These are phyloP conservation scores for Hippoglossus stenolepis DNA, from an alignment of 2,113 vertebrate species.

Conservation along the genomic window DNA sequence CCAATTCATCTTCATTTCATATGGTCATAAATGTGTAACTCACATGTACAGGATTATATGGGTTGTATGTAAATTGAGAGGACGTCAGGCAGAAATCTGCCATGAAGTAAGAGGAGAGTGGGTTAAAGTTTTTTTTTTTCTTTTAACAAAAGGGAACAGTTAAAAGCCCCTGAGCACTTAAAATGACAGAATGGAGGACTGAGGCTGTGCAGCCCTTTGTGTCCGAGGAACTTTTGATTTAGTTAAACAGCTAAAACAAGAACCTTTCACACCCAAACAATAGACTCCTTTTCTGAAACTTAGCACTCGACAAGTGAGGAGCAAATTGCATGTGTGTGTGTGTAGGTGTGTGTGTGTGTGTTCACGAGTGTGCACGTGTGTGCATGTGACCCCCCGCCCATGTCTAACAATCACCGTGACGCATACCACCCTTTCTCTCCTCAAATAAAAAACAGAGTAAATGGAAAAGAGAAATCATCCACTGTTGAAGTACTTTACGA, in stretches of 20 bases:
- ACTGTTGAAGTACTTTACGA: slow-evolving; percentile 76
- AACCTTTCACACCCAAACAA: slow-evolving; percentile 76
- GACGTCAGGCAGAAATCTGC: not conserved
- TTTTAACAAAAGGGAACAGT: slow-evolving; percentile 53
- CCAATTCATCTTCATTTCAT: not conserved
- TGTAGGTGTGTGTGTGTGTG: slow-evolving; percentile 13
- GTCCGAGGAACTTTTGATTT: slow-evolving; percentile 70
- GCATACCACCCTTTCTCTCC: slow-evolving; percentile 66
- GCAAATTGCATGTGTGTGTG: slow-evolving; percentile 68
- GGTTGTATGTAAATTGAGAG: slow-evolving; percentile 8
- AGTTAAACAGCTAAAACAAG: slow-evolving; percentile 77
- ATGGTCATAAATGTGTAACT: not conserved
- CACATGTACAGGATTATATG: not conserved
- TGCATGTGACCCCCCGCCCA: slow-evolving; percentile 42
- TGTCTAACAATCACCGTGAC: slow-evolving; percentile 67
- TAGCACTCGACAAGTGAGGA: slow-evolving; percentile 71
- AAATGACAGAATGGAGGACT: slow-evolving; percentile 55
- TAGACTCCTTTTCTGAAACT: slow-evolving; percentile 66
- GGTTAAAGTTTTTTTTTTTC: slow-evolving; percentile 37
- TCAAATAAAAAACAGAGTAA: slow-evolving; percentile 71
- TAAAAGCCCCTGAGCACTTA: slow-evolving; percentile 51
- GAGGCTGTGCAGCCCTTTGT: slow-evolving; percentile 56
- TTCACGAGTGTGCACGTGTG: slow-evolving; percentile 18
- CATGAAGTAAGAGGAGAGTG: not conserved
- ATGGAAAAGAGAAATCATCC: slow-evolving; percentile 75